Conservation (phyloP, 2,888 invertebrate genomes). For the Lycia hirtaria region DNA sequence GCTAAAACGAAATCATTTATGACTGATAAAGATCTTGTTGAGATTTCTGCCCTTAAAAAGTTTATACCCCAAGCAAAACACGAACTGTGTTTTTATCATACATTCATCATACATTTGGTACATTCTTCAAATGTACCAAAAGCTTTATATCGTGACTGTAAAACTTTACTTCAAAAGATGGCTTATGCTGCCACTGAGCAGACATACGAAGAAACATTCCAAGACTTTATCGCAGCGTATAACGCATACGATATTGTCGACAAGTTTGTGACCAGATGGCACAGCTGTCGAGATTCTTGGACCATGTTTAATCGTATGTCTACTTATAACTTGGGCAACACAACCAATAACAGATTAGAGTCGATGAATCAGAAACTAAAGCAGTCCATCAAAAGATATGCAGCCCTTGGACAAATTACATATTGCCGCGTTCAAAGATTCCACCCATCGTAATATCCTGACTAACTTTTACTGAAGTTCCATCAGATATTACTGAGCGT, state of each 20-base stretch:
- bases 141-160: background rate
- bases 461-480: background rate
- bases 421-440: constrained; percentile 9
- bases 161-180: background rate
- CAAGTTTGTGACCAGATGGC: constrained; percentile 11
- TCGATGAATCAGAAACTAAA: constrained; percentile 15
- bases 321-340: no score
- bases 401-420: constrained; percentile 5
- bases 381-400: constrained; percentile 20
- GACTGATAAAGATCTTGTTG: constrained; percentile 12
- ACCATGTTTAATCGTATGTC: constrained; percentile 9
- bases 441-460: constrained; percentile 1
- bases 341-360: no score
- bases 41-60: constrained; percentile 1
- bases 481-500: background rate
- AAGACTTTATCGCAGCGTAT: no score
- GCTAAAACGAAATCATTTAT: constrained; percentile 14
- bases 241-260: background rate
- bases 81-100: constrained; percentile 17
- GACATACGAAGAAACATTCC: background rate
- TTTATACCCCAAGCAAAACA: constrained; percentile 14
- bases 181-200: background rate
- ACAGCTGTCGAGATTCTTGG: constrained; percentile 17
- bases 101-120: background rate
- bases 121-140: constrained; percentile 1